These are phyloP conservation scores for Prorops nasuta DNA, from an alignment of 1,140 invertebrate species.

Conservation along the genomic window DNA sequence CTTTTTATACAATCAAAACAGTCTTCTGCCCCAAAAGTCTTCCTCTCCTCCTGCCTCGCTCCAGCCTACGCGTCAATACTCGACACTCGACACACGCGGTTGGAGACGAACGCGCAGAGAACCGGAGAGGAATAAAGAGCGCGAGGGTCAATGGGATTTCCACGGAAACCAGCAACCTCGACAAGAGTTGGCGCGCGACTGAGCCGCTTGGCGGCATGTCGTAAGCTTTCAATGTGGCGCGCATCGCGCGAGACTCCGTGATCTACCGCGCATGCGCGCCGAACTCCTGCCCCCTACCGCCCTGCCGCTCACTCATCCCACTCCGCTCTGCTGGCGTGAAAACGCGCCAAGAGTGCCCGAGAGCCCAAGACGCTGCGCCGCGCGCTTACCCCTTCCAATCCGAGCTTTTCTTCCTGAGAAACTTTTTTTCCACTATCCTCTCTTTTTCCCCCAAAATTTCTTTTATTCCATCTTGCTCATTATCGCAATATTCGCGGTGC, in stretches of 20 bases:
- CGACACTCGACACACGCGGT: too few species aligned
- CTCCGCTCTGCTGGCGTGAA: background rate
- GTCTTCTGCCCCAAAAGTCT: too few species aligned
- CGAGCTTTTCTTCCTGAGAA: background rate
- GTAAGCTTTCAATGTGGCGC: constrained; percentile 54
- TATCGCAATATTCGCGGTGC: too few species aligned
- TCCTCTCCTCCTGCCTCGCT: too few species aligned
- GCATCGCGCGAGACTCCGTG: constrained; percentile 20
- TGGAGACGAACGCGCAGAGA: background rate
- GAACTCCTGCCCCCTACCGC: background rate
- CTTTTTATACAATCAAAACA: too few species aligned
- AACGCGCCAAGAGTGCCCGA: too few species aligned
- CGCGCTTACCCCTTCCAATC: background rate
- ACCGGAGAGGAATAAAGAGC: background rate
- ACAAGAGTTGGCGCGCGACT: constrained; percentile 52
- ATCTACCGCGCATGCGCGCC: constrained; percentile 20
- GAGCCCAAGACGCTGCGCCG: too few species aligned
- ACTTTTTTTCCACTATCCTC: background rate
- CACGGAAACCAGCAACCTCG: background rate
- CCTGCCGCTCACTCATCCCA: background rate
- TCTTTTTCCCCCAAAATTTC: background rate
- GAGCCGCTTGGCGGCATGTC: constrained; percentile 45
- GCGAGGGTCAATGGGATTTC: background rate
- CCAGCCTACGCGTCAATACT: constrained; percentile 8
- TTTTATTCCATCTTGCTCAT: too few species aligned